These are phyloP conservation scores for Chondrilla cf. caribensis DNA, from an alignment of 37 sponge, comb jelly and placozoan genomes.

Conservation along the genomic window DNA sequence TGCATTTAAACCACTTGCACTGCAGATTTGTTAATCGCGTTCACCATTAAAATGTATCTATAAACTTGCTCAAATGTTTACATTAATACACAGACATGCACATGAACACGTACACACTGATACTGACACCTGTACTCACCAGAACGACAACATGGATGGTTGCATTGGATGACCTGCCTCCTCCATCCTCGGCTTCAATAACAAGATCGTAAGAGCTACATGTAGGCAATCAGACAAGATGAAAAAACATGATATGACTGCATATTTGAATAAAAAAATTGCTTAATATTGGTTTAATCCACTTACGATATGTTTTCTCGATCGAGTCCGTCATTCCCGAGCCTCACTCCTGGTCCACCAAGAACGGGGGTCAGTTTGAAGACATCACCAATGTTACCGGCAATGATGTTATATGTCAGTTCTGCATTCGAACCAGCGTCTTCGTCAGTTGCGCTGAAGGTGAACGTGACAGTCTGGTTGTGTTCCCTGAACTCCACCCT, in stretches of 20 bases:
- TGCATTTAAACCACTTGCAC: too few relatives aligned
- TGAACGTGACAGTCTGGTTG: too few relatives aligned
- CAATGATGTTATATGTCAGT: slow-evolving; percentile 38
- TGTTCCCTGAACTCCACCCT: neutral
- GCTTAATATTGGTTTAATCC: too few relatives aligned
- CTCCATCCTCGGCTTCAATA: slow-evolving; percentile 47
- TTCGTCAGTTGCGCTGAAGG: slow-evolving; percentile 42
- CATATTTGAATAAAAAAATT: too few relatives aligned
- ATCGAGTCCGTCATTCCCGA: neutral
- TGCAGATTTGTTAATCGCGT: too few relatives aligned
- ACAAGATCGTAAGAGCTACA: slow-evolving; percentile 22
- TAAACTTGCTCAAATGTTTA: neutral
- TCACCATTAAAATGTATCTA: neutral
- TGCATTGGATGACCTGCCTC: slow-evolving; percentile 14
- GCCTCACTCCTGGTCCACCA: slow-evolving; percentile 21
- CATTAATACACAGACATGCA: slow-evolving; percentile 25
- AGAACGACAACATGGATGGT: slow-evolving; percentile 31
- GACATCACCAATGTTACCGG: slow-evolving; percentile 3
- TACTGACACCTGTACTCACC: slow-evolving; percentile 26
- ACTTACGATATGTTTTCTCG: neutral
- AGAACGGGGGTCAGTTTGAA: slow-evolving; percentile 40
- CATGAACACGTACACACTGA: slow-evolving; percentile 27
- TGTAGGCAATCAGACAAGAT: too few relatives aligned
- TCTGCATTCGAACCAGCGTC: slow-evolving; percentile 48
- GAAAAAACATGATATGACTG: too few relatives aligned